These are phyloP conservation scores for Brachyhypopomus occidentalis DNA, from an alignment of 2,113 vertebrate genomes.

Conservation along the genomic window DNA sequence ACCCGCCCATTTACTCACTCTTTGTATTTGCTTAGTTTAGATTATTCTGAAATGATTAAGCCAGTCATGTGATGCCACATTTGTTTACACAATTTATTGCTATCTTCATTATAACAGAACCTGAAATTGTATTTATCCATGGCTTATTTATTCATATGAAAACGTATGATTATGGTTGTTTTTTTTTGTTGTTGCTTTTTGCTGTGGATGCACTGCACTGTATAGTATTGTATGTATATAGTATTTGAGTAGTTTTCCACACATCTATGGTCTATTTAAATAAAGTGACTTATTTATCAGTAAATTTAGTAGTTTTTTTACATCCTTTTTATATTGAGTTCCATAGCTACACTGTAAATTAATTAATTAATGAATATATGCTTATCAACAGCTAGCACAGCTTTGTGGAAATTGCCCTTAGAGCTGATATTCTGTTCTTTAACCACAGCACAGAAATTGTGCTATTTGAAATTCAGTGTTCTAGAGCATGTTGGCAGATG, in stretches of 20 bases:
- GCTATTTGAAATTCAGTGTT: not conserved
- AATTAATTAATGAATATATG: no score
- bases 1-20: conserved; percentile 30
- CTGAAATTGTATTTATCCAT: conserved; percentile 54
- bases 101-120: conserved; percentile 55
- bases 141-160: conserved; percentile 58
- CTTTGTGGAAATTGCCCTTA: no score
- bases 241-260: conserved; percentile 56
- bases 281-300: conserved; percentile 76
- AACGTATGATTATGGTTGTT: conserved; percentile 51
- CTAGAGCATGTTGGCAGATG: not conserved
- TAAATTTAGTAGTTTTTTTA: not conserved
- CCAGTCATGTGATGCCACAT: conserved; percentile 36
- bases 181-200: conserved; percentile 29
- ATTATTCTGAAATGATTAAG: conserved; percentile 27
- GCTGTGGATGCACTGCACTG: conserved; percentile 55
- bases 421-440: no score
- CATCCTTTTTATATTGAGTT: no score
- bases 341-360: no score
- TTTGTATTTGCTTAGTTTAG: conserved; percentile 11
- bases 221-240: conserved; percentile 54
- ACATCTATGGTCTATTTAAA: conserved; percentile 73
- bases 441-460: not conserved
- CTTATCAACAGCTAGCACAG: no score
- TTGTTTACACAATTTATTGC: conserved; percentile 46